Evolutionary conservation across 2,888 invertebrate species (phyloP).

Genomic region (Alentia gelatinosa): DNA sequence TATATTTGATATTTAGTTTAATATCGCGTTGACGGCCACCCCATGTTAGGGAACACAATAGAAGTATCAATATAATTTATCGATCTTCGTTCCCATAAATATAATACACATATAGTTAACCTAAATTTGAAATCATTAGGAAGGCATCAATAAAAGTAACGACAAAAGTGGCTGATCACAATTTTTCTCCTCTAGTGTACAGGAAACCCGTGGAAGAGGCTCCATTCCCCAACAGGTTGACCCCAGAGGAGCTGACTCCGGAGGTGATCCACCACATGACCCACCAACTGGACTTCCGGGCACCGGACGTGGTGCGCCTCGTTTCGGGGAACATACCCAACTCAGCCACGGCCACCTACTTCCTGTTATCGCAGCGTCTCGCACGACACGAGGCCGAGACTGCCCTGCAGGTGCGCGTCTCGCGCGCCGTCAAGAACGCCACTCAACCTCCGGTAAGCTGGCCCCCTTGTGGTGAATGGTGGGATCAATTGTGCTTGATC

Average conservation of each 20-base stretch:
- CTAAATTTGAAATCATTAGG: no score
- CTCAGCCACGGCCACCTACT: conserved; percentile 75
- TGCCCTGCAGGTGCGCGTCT: neutral
- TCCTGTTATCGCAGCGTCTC: conserved; percentile 68
- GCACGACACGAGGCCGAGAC: neutral
- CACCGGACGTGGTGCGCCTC: conserved; percentile 75
- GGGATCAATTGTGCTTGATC: no score
- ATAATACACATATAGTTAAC: no score
- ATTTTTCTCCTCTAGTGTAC: no score
- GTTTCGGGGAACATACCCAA: conserved; percentile 76
- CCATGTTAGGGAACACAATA: no score
- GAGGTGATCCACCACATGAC: conserved; percentile 77
- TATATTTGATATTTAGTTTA: no score
- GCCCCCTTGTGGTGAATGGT: no score
- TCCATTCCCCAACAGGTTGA: conserved; percentile 75
- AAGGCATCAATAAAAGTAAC: no score
- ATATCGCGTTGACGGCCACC: no score
- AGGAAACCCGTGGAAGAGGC: conserved; percentile 65
- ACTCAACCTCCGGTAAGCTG: neutral
- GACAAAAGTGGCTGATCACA: no score
- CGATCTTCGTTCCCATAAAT: no score
- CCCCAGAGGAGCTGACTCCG: conserved; percentile 71
- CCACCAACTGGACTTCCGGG: conserved; percentile 72
- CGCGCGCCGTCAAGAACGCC: neutral
- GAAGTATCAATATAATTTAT: no score